Evolutionary conservation across 2,113 vertebrate genomes (phyloP).

Genomic region (Phylloscopus trochilus): DNA sequence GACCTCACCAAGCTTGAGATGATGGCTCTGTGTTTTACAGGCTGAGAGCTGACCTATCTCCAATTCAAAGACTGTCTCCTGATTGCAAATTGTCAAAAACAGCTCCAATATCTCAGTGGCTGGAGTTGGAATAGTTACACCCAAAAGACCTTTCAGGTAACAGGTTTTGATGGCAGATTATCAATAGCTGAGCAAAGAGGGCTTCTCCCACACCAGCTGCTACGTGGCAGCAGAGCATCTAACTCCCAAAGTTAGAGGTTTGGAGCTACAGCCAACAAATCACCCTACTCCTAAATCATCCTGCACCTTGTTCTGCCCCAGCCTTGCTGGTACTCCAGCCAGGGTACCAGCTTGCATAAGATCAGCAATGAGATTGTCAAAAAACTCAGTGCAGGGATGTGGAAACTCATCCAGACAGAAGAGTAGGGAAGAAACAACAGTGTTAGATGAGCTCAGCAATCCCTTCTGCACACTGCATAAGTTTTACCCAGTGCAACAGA

Average conservation of each 20-base stretch:
- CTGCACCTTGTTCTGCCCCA: not conserved
- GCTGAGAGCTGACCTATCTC: not conserved
- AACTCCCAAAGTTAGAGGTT: not conserved
- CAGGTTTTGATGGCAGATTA: not conserved
- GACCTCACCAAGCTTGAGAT: fast-evolving
- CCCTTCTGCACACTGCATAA: not conserved
- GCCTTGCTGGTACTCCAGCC: not conserved
- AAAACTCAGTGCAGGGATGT: not conserved
- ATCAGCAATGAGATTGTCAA: not conserved
- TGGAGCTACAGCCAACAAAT: not conserved
- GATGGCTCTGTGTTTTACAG: not conserved
- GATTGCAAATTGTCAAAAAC: not conserved
- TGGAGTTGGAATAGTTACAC: not conserved
- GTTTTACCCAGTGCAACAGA: not conserved
- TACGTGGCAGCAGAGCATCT: not conserved
- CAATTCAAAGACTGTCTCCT: not conserved
- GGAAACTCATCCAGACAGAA: not conserved
- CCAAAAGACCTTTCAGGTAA: not conserved
- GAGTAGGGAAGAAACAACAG: not conserved
- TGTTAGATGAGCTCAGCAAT: not conserved
- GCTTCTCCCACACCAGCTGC: not conserved
- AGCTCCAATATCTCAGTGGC: fast-evolving
- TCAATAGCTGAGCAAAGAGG: not conserved
- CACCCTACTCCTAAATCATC: not conserved
- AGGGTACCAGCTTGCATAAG: not conserved